These are phyloP conservation scores for Monochamus alternatus DNA, from an alignment of 2,888 invertebrate genomes.

Conservation along the genomic window DNA sequence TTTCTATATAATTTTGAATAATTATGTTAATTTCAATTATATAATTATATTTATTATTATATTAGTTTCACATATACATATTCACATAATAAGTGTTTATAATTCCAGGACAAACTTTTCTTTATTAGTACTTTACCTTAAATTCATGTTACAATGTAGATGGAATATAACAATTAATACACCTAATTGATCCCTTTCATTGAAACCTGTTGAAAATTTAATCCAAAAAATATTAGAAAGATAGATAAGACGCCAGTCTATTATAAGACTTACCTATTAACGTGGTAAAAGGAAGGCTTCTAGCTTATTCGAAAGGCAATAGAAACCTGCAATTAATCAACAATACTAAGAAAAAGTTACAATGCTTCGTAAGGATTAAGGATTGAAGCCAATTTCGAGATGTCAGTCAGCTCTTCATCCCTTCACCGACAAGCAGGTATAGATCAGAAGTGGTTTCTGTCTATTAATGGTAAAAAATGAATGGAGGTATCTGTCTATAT, in stretches of 20 bases:
- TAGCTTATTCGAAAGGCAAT: conserved; percentile 39
- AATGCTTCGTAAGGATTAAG: conserved; percentile 57
- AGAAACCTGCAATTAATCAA: conserved; percentile 60
- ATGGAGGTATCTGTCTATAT: too few species aligned
- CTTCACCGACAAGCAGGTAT: conserved; percentile 49
- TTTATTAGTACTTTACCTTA: too few species aligned
- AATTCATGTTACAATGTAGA: neutral
- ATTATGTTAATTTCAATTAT: too few species aligned
- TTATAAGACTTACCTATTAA: conserved; percentile 33
- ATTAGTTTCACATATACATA: too few species aligned
- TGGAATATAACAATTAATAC: neutral
- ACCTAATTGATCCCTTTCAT: neutral
- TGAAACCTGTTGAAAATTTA: conserved; percentile 11
- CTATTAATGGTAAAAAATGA: conserved; percentile 26
- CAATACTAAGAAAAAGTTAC: conserved; percentile 58
- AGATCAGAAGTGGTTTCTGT: conserved; percentile 36
- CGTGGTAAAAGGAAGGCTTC: conserved; percentile 25
- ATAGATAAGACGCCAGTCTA: conserved; percentile 26
- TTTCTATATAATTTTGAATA: too few species aligned
- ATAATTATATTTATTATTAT: too few species aligned
- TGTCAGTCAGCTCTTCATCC: conserved; percentile 55
- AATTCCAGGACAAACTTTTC: too few species aligned
- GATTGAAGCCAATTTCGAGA: conserved; percentile 62
- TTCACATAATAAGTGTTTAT: too few species aligned
- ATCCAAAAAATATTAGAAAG: conserved; percentile 18